These are phyloP conservation scores for Agelaius tricolor DNA, from an alignment of 2,113 vertebrate species.

Conservation along the genomic window DNA sequence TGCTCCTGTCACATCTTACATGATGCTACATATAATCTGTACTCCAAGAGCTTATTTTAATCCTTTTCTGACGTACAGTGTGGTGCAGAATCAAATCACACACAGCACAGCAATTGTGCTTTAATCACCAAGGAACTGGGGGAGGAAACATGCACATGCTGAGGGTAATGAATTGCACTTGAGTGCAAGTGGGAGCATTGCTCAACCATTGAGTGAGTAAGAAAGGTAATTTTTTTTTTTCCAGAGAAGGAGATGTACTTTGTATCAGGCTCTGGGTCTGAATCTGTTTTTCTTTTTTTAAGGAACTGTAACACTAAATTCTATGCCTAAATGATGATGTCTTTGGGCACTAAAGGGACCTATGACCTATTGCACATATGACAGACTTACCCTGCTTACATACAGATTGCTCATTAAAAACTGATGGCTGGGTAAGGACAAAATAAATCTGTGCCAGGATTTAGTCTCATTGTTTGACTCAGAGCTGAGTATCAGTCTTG, in stretches of 20 bases:
- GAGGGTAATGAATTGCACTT: background rate
- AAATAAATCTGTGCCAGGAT: background rate
- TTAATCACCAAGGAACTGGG: background rate
- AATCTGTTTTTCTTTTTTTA: background rate
- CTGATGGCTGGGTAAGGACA: background rate
- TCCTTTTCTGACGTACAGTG: constrained; percentile 34
- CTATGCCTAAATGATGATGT: background rate
- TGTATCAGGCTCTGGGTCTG: background rate
- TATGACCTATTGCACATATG: background rate
- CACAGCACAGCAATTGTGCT: constrained; percentile 3
- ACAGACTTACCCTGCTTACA: background rate
- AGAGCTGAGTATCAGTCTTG: background rate
- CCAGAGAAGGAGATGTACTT: background rate
- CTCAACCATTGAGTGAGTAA: background rate
- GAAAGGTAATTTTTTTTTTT: background rate
- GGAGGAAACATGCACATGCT: background rate
- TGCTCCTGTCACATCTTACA: constrained; percentile 12
- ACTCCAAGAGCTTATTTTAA: constrained; percentile 49
- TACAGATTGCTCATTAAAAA: background rate
- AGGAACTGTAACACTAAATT: background rate
- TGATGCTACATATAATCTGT: constrained; percentile 28
- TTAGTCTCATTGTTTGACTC: background rate
- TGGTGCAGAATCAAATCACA: constrained; percentile 21
- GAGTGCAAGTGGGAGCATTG: background rate
- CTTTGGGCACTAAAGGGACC: background rate